Conservation (phyloP, 2,113 vertebrate genomes). For the Clarias batrachus region DNA sequence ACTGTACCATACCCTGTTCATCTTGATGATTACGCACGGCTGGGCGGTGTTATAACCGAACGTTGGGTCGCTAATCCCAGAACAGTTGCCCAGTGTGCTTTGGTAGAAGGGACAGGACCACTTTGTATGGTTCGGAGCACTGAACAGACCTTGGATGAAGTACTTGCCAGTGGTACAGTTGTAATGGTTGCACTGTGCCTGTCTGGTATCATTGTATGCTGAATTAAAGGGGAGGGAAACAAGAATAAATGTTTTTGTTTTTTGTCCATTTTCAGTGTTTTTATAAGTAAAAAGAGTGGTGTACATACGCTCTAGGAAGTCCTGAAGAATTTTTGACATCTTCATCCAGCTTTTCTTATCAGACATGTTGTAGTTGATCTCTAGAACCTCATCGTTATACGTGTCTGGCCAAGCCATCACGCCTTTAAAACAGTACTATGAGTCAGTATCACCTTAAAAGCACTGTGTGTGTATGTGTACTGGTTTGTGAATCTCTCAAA, state of each 20-base stretch:
- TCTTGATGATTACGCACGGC: slow-evolving; percentile 87
- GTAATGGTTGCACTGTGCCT: slow-evolving; percentile 62
- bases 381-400: slow-evolving; percentile 76
- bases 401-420: slow-evolving; percentile 82
- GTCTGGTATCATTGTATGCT: slow-evolving; percentile 80
- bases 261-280: background rate
- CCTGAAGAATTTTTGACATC: slow-evolving; percentile 69
- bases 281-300: background rate
- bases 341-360: slow-evolving; percentile 72
- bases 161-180: slow-evolving; percentile 76
- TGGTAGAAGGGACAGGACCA: slow-evolving; percentile 79
- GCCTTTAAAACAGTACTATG: slow-evolving; percentile 60
- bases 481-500: background rate
- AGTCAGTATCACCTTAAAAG: background rate
- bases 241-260: background rate
- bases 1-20: slow-evolving; percentile 80
- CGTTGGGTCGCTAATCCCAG: slow-evolving; percentile 72
- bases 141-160: slow-evolving; percentile 75
- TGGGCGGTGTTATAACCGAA: slow-evolving; percentile 82
- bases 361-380: slow-evolving; percentile 78
- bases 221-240: background rate
- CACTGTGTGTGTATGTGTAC: background rate
- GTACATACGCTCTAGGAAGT: slow-evolving; percentile 78
- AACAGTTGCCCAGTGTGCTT: slow-evolving; percentile 82
- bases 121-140: slow-evolving; percentile 77